Conservation (phyloP, 2,888 invertebrate species). For the Gastracanthus pulcherrimus region DNA sequence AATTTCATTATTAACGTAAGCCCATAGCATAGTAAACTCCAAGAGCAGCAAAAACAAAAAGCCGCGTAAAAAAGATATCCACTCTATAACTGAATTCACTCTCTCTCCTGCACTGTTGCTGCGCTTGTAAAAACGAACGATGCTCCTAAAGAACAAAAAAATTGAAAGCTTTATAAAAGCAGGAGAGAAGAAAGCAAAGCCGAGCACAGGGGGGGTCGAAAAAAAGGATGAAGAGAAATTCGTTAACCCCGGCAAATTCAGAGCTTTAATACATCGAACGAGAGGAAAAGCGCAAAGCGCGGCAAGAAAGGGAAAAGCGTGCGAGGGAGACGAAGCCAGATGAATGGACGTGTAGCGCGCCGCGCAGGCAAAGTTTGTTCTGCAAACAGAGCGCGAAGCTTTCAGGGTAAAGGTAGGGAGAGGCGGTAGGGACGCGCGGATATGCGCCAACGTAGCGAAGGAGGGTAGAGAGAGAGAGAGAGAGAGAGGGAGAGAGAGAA, state of each 20-base stretch:
- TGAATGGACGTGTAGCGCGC: slow-evolving; percentile 34
- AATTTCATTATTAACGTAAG: slow-evolving; percentile 38
- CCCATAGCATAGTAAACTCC: slow-evolving; percentile 1
- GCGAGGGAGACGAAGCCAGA: slow-evolving; percentile 5
- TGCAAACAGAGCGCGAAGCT: slow-evolving; percentile 63
- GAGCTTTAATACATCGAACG: slow-evolving; percentile 56
- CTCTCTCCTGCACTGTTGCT: not conserved
- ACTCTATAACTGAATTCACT: slow-evolving; percentile 34
- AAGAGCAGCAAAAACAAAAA: slow-evolving; percentile 19
- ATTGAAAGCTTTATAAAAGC: slow-evolving; percentile 51
- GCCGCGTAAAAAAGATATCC: not conserved
- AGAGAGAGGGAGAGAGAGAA: slow-evolving; percentile 16
- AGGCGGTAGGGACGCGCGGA: slow-evolving; percentile 16
- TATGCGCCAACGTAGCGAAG: slow-evolving; percentile 9
- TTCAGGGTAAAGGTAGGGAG: slow-evolving; percentile 47
- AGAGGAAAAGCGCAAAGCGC: slow-evolving; percentile 56
- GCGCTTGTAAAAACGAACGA: slow-evolving; percentile 36
- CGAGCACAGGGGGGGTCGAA: not conserved
- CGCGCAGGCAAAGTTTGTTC: slow-evolving; percentile 68
- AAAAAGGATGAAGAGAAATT: slow-evolving; percentile 42
- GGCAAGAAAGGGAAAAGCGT: slow-evolving; percentile 42
- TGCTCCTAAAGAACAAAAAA: not conserved
- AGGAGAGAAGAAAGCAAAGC: not conserved
- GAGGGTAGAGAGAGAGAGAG: too few relatives aligned
- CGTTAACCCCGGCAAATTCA: slow-evolving; percentile 55